A percentile compares a stretch with the other conserved stretches of the same genome.
These are phyloP conservation scores for Falco cherrug DNA, from an alignment of 2,797 vertebrate genomes.

Conservation along the genomic window DNA sequence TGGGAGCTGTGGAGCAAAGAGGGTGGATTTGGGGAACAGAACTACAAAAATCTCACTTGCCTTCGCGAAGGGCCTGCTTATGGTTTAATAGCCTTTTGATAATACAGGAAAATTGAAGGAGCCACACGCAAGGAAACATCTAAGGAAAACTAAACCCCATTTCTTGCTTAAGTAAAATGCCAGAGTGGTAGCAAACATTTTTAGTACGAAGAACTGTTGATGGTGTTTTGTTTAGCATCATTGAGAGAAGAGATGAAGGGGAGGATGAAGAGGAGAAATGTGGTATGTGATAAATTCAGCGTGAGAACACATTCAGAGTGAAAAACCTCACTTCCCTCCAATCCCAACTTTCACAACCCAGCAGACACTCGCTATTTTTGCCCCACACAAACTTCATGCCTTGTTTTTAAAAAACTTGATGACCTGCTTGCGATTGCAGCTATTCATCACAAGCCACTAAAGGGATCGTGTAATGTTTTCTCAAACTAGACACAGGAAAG, in stretches of 20 bases:
- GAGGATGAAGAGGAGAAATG: background rate
- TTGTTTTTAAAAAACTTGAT: background rate
- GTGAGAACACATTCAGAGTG: background rate
- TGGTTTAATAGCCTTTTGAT: background rate
- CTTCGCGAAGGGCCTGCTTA: background rate
- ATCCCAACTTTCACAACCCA: background rate
- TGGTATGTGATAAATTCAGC: background rate
- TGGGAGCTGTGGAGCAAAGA: background rate
- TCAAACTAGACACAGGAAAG: background rate
- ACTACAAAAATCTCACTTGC: background rate
- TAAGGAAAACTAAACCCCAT: background rate
- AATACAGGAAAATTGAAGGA: background rate
- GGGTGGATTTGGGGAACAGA: background rate
- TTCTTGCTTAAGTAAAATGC: background rate
- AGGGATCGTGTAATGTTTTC: fast-evolving
- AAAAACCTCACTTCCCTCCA: background rate
- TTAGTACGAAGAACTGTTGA: background rate
- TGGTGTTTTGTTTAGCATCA: background rate
- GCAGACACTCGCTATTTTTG: background rate
- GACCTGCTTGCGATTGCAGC: background rate
- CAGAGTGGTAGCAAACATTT: background rate
- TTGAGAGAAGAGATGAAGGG: background rate
- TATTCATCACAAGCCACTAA: background rate
- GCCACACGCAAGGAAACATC: background rate
- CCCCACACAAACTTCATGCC: background rate